These are phyloP conservation scores for Aleiodes leptofemur DNA, from an alignment of 2,888 invertebrate species.

Conservation along the genomic window DNA sequence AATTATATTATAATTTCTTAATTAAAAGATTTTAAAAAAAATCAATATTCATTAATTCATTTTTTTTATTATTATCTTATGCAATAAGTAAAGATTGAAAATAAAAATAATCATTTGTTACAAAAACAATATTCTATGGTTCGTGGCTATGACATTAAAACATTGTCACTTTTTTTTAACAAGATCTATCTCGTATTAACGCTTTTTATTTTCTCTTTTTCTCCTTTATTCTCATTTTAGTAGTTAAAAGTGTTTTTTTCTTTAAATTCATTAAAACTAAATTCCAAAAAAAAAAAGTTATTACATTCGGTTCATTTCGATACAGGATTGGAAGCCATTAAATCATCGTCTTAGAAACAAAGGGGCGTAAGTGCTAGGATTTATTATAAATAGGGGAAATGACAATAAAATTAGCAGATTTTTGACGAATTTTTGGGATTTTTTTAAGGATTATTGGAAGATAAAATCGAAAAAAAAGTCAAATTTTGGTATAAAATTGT, in stretches of 20 bases:
- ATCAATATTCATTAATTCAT: conserved; percentile 42
- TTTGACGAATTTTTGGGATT: too few species aligned
- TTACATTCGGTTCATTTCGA: neutral
- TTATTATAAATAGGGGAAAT: too few species aligned
- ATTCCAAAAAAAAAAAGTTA: conserved; percentile 33
- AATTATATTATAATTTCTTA: neutral
- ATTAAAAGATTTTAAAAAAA: neutral
- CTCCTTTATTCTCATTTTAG: neutral
- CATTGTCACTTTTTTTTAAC: neutral
- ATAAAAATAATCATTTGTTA: conserved; percentile 68
- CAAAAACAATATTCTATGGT: conserved; percentile 62
- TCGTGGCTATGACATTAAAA: neutral
- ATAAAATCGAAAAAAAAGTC: too few species aligned
- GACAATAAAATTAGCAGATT: too few species aligned
- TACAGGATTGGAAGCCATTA: too few species aligned
- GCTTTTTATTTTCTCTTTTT: neutral
- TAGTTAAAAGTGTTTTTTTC: conserved; percentile 25
- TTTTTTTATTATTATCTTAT: conserved; percentile 63
- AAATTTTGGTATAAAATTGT: too few species aligned
- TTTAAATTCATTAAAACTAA: conserved; percentile 50
- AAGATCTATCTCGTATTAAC: conserved; percentile 23
- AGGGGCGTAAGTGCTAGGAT: conserved; percentile 44
- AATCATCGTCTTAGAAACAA: neutral
- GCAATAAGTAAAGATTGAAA: conserved; percentile 66
- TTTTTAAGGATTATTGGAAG: too few species aligned